Conservation (phyloP, 2,888 invertebrate genomes). For the Drepana falcataria region DNA sequence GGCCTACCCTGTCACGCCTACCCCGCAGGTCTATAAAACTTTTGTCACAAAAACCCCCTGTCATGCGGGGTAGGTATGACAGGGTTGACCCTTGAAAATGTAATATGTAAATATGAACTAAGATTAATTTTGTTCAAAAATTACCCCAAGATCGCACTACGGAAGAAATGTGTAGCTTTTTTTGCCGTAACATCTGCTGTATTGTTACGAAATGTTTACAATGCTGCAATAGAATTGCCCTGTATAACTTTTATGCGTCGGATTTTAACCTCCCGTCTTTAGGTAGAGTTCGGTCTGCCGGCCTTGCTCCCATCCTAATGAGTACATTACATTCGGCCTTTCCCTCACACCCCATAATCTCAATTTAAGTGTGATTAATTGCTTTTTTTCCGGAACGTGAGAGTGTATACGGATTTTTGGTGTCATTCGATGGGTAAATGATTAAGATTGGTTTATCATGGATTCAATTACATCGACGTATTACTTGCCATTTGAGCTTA, state of each 20-base stretch:
- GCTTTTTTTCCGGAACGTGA: no score
- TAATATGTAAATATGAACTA: not conserved
- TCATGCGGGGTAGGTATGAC: no score
- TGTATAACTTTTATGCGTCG: slow-evolving; percentile 19
- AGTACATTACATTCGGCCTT: slow-evolving; percentile 17
- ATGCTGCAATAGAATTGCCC: slow-evolving; percentile 23
- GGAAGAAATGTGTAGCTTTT: slow-evolving; percentile 15
- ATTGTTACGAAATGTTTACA: slow-evolving; percentile 25
- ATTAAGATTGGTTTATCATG: no score
- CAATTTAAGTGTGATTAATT: no score
- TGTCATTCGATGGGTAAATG: no score
- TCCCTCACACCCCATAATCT: slow-evolving; percentile 5
- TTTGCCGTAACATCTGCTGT: slow-evolving; percentile 33
- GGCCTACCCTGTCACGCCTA: no score
- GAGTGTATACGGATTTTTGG: no score
- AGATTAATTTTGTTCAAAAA: not conserved
- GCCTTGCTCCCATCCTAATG: slow-evolving; percentile 29
- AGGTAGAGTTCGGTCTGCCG: slow-evolving; percentile 8
- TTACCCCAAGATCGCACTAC: slow-evolving; percentile 3
- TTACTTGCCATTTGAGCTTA: no score
- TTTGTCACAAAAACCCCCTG: no score
- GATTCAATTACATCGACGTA: no score
- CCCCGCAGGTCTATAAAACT: no score
- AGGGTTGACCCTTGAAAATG: no score
- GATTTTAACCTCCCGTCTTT: slow-evolving; percentile 9